Evolutionary conservation across 1,140 invertebrate species (phyloP), one percentile per base, ranked within the genome.

Genomic region (Microplitis demolitor): DNA sequence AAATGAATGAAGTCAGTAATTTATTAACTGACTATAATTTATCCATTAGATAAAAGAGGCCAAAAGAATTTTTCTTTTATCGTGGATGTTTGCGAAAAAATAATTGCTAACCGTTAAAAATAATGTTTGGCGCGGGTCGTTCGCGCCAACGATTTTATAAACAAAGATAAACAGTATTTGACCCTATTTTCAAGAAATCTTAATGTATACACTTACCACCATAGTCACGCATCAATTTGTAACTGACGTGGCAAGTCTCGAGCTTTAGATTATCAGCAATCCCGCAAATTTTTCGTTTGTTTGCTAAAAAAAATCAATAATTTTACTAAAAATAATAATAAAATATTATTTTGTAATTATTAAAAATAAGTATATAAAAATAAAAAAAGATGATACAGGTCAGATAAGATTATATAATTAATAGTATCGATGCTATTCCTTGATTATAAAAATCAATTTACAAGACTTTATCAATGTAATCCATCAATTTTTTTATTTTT

Each of bases 391-490:
- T 31, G 35, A 72, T 60, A 63, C 37, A 50, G 35, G 71, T 54
- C 33, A 69, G 31, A 70, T 53, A 71, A 6, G 4, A 34, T 16
- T 8, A 54, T 67, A 35, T 72, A 78, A 80, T 74, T 77, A 81
- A 73, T 79, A 63, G 69, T 67, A 69, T 66, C 70, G 75, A 80
- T 80, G 77, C 34, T 72, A n/a, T 82, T 81, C 75, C 74, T 58
- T 78, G 80, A 81, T 82, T 71, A 78, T 66, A 81, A 81, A 81
- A 82, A 81, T 82, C 81, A 56, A 82, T 82, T 74, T 76, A 31
- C 66, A 69, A 51, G 77, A 75, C 37, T 66, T 69, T 80, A 82
- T 82, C 81, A 39, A 24, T 37, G 61, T 50, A 58, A 14, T 53
- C 56, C 60, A 72, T 72, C 71, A 75, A 66, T 62, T 64, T 61